Evolutionary conservation across 2,888 invertebrate species (phyloP).

Genomic region (Cosmia trapezina): DNA sequence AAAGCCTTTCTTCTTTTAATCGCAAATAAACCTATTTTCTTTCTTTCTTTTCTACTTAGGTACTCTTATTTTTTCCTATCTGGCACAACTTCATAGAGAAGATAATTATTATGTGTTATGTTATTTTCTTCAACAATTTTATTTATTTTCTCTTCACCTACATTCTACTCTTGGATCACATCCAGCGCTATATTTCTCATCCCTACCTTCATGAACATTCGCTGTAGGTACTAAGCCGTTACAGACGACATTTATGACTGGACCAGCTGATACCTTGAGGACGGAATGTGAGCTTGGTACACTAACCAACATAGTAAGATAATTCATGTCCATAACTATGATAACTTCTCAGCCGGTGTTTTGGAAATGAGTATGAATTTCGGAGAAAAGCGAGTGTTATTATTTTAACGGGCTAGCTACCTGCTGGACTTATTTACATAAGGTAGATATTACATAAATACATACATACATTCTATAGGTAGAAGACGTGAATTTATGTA

Average conservation of each 20-base stretch:
- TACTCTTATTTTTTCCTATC: neutral
- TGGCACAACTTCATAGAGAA: neutral
- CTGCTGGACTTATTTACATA: neutral
- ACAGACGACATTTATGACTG: conserved; percentile 56
- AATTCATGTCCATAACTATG: conserved; percentile 47
- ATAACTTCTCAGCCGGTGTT: conserved; percentile 15
- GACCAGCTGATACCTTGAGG: conserved; percentile 60
- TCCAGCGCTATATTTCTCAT: conserved; percentile 56
- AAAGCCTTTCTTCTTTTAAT: neutral
- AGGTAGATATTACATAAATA: no score
- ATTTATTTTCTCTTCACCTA: conserved; percentile 10
- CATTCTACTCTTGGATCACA: conserved; percentile 42
- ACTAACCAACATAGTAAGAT: conserved; percentile 30
- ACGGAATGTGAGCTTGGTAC: conserved; percentile 38
- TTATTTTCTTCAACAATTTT: neutral
- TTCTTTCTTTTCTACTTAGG: no score
- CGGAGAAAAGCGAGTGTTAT: conserved; percentile 32
- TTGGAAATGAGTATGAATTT: conserved; percentile 41
- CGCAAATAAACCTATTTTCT: no score
- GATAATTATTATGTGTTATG: neutral
- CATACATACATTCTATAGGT: no score
- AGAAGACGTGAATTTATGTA: no score
- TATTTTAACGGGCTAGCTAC: neutral
- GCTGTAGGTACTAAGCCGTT: conserved; percentile 53
- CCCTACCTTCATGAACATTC: conserved; percentile 57